Conservation (phyloP, 64 coral and sea anemone genomes). For the Astreopora myriophthalma region DNA sequence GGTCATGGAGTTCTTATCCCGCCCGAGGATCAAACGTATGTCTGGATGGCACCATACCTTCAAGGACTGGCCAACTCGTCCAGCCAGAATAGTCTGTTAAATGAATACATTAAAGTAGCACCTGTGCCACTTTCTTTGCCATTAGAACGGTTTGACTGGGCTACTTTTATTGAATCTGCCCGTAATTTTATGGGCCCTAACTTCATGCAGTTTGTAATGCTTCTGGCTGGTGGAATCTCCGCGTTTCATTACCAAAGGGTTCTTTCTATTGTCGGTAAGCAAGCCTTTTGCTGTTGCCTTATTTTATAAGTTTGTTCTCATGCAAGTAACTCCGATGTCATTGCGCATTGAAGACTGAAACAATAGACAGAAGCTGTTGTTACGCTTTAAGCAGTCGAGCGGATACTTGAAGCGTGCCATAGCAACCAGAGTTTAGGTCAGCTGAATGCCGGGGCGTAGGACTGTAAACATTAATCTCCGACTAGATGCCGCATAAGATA, state of each 20-base stretch:
- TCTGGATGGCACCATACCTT: conserved; percentile 46
- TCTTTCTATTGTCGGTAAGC: conserved; percentile 20
- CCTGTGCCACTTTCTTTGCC: not conserved
- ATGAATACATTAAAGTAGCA: not conserved
- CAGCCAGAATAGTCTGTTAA: not conserved
- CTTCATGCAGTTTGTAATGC: conserved; percentile 32
- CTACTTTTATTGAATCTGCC: not conserved
- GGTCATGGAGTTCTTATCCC: not conserved
- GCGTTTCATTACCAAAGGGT: conserved; percentile 36
- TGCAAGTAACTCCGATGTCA: too few relatives aligned
- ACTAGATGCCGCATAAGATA: too few relatives aligned
- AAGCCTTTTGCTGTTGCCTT: not conserved
- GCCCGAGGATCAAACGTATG: not conserved
- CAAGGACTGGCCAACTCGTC: not conserved
- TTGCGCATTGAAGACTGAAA: too few relatives aligned
- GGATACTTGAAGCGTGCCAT: too few relatives aligned
- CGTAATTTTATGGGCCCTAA: conserved; percentile 7
- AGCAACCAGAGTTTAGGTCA: too few relatives aligned
- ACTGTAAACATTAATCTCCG: too few relatives aligned
- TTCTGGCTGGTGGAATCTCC: conserved; percentile 3
- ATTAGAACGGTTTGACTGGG: not conserved
- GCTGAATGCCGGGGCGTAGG: too few relatives aligned
- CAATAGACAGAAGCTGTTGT: too few relatives aligned
- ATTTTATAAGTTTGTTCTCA: too few relatives aligned
- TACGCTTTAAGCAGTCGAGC: too few relatives aligned